phyloP scores from a whole-genome alignment of 2,797 vertebrate genomes.

The Tangara arthus region DNA sequence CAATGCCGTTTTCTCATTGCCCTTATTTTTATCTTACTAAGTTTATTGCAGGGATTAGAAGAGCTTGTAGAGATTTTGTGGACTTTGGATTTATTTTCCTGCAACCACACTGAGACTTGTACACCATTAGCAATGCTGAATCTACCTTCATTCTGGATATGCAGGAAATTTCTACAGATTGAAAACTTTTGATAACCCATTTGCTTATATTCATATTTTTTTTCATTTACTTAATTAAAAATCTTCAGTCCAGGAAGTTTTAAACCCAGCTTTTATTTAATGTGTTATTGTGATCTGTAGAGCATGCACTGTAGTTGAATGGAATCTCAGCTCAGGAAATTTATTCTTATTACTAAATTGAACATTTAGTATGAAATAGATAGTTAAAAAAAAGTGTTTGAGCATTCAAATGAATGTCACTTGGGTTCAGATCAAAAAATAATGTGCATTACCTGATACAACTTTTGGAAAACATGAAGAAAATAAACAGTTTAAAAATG shows the following conservation, averaged over 20 bases:
- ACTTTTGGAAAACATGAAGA: background rate
- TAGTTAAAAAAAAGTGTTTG: background rate
- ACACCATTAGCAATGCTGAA: background rate
- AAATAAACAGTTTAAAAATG: background rate
- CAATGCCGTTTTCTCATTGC: background rate
- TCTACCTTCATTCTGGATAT: background rate
- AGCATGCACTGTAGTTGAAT: background rate
- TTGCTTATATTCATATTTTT: background rate
- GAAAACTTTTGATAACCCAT: background rate
- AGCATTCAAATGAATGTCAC: background rate
- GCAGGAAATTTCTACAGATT: background rate
- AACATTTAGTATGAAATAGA: background rate
- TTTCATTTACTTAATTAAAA: background rate
- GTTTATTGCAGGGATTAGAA: background rate
- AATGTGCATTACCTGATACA: background rate
- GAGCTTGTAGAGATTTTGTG: background rate
- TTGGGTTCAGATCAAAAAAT: background rate
- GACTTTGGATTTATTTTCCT: background rate
- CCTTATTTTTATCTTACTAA: background rate
- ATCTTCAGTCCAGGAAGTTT: background rate
- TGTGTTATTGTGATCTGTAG: background rate
- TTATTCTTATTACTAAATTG: background rate
- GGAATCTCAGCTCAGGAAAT: background rate
- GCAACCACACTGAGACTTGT: background rate
- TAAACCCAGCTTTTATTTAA: background rate